These are phyloP conservation scores for Zaprionus camerounensis DNA, from an alignment of 1,140 invertebrate genomes.

Conservation along the genomic window DNA sequence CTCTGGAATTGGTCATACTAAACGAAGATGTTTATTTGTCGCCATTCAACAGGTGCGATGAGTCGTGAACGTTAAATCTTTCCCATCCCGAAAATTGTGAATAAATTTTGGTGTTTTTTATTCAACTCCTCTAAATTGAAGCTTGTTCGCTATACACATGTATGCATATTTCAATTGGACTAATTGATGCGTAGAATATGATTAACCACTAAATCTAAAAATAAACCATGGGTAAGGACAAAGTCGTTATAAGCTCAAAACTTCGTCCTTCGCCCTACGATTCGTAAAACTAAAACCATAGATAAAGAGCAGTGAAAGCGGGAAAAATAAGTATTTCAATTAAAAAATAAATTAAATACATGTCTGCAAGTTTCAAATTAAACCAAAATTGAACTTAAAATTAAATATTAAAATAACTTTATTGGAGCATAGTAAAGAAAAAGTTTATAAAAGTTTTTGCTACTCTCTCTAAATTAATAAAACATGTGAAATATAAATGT, in stretches of 20 bases:
- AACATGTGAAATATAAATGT: neutral
- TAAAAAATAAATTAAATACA: neutral
- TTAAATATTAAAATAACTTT: too few species aligned
- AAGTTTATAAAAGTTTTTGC: too few species aligned
- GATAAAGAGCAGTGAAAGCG: neutral
- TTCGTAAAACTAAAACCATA: neutral
- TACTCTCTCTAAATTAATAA: neutral
- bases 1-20: constrained; percentile 12
- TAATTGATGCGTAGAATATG: neutral
- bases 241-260: neutral
- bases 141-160: neutral
- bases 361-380: neutral
- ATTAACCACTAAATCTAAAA: neutral
- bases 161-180: neutral
- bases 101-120: neutral
- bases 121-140: neutral
- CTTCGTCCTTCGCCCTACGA: neutral
- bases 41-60: constrained; percentile 43
- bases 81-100: neutral
- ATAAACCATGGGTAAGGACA: neutral
- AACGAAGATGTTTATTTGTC: constrained; percentile 31
- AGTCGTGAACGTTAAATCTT: neutral
- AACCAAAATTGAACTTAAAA: neutral
- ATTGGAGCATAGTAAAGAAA: too few species aligned
- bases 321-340: neutral